Conservation (phyloP, 2,113 vertebrate species). For the Caranx melampygus region DNA sequence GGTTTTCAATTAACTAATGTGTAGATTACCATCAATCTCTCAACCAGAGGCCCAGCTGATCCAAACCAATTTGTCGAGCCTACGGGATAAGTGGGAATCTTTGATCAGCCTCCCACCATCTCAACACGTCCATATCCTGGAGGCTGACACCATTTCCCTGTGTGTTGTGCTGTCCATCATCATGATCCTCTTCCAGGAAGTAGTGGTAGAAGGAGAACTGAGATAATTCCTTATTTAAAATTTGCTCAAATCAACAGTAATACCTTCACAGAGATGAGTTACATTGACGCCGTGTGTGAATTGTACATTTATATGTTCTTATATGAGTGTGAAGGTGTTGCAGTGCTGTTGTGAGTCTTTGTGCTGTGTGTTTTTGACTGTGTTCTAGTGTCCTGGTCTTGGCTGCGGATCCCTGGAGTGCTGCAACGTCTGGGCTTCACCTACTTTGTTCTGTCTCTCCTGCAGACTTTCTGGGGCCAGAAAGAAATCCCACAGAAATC, state of each 20-base stretch:
- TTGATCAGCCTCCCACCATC: constrained; percentile 64
- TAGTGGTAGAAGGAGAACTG: neutral
- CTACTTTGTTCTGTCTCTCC: constrained; percentile 85
- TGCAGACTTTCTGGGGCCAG: constrained; percentile 82
- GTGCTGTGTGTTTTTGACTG: constrained; percentile 32
- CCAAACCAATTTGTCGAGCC: constrained; percentile 51
- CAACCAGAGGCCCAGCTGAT: constrained; percentile 52
- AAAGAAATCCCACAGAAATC: constrained; percentile 68
- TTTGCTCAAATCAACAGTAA: constrained; percentile 40
- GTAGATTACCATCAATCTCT: constrained; percentile 86
- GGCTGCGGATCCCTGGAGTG: constrained; percentile 87
- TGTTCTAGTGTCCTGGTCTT: constrained; percentile 86
- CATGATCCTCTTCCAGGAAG: constrained; percentile 44
- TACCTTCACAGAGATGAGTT: constrained; percentile 9
- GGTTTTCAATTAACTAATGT: constrained; percentile 89
- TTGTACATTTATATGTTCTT: constrained; percentile 4
- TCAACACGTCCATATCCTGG: constrained; percentile 50
- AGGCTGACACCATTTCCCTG: constrained; percentile 44
- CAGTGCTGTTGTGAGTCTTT: constrained; percentile 3
- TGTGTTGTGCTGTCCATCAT: constrained; percentile 34
- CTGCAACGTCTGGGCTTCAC: constrained; percentile 87
- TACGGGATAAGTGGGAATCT: constrained; percentile 75
- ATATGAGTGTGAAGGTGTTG: neutral
- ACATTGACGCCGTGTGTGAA: constrained; percentile 7
- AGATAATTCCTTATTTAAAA: constrained; percentile 43